These are phyloP conservation scores for Stenchaetothrips biformis DNA, from an alignment of 2,888 invertebrate species.

Conservation along the genomic window DNA sequence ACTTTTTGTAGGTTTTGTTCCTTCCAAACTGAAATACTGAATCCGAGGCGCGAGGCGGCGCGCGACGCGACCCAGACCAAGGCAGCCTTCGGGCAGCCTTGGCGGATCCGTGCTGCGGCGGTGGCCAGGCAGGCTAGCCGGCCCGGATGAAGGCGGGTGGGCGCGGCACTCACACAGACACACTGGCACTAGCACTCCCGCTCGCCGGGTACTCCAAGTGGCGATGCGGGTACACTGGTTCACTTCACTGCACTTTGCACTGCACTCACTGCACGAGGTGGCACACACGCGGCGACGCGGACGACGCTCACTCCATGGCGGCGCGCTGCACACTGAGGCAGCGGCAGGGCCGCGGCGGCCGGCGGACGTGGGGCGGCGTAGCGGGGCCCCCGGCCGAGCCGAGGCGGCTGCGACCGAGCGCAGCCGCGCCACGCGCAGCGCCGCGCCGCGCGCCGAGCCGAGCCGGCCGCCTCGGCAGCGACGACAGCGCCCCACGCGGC, in stretches of 20 bases:
- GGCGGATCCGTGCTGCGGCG: constrained; percentile 27
- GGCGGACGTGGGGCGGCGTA: constrained; percentile 13
- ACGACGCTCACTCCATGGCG: constrained; percentile 1
- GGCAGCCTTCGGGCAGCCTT: constrained; percentile 27
- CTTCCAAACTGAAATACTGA: constrained; percentile 28
- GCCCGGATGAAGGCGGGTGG: not conserved
- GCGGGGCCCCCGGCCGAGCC: constrained; percentile 26
- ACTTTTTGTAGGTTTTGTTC: constrained; percentile 24
- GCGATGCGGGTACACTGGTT: too few relatives aligned
- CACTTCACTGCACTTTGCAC: too few relatives aligned
- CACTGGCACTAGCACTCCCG: too few relatives aligned
- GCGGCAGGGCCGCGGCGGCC: not conserved
- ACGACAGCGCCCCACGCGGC: constrained; percentile 28
- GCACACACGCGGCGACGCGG: not conserved
- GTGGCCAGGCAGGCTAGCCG: constrained; percentile 3
- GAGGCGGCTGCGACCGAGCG: constrained; percentile 29
- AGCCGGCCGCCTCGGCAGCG: not conserved
- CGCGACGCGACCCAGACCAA: constrained; percentile 26
- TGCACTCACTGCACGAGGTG: too few relatives aligned
- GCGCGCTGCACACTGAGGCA: constrained; percentile 23
- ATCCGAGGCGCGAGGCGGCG: constrained; percentile 26
- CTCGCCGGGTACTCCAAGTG: too few relatives aligned
- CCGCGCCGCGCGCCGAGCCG: constrained; percentile 9
- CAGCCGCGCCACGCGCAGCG: not conserved
- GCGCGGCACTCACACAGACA: too few relatives aligned